Percentiles rank a stretch among this genome's conserved stretches.
These are phyloP conservation scores for Apamea anceps DNA, from an alignment of 2,888 invertebrate species.

Conservation along the genomic window DNA sequence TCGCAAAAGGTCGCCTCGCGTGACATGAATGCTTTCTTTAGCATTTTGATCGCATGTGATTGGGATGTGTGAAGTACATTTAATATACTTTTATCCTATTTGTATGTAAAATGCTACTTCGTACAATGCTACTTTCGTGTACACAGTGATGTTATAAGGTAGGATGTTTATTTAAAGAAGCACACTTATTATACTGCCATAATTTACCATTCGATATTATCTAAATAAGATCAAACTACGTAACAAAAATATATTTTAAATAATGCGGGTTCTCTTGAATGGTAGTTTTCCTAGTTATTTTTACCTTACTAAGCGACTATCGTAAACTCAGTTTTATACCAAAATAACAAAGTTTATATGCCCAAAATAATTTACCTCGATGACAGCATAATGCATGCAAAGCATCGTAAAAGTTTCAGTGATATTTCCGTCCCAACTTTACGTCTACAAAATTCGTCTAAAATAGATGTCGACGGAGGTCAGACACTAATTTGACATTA, in stretches of 20 bases:
- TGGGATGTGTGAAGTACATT: slow-evolving; percentile 63
- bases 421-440: slow-evolving; percentile 23
- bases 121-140: neutral
- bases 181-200: neutral
- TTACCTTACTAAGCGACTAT: neutral
- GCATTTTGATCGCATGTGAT: slow-evolving; percentile 70
- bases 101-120: slow-evolving; percentile 38
- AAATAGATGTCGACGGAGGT: slow-evolving; percentile 63
- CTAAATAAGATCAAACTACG: neutral
- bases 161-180: neutral
- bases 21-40: slow-evolving; percentile 73
- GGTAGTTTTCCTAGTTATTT: neutral
- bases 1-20: slow-evolving; percentile 61
- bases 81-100: slow-evolving; percentile 32
- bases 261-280: neutral
- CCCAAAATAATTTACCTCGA: slow-evolving; percentile 28
- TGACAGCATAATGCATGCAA: slow-evolving; percentile 24
- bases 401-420: slow-evolving; percentile 22
- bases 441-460: slow-evolving; percentile 52
- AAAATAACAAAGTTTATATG: neutral
- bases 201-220: neutral
- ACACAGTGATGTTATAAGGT: neutral
- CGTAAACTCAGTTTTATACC: neutral
- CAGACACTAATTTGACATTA: slow-evolving; percentile 74
- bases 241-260: neutral